Evolutionary conservation across 64 coral and sea anemone species (phyloP), one percentile per base, ranked within the genome.

Genomic region (Dendrophyllia cribrosa): DNA sequence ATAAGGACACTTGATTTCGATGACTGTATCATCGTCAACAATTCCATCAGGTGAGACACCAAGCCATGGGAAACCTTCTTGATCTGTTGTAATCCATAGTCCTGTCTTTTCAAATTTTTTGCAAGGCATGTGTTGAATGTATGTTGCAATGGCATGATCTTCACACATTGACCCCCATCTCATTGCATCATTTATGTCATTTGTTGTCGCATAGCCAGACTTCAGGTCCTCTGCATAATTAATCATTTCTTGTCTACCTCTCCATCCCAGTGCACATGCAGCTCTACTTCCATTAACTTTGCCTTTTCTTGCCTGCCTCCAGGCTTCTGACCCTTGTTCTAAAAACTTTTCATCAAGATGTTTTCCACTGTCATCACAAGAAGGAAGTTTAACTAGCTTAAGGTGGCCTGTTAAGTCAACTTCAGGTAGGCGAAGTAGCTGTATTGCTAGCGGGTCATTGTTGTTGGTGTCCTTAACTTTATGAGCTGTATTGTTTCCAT

Each of bases 1-100:
- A 51, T 79, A 79, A 79, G 76, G 76, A 25, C 76, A 79, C 58
- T 79, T 79, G 50, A 79, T 79, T 79, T 79, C 76, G 24, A 79
- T 56, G 21, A 79, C 77, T 56, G 77, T 79, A 25, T 19, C 26
- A 58, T 21, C 8, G 26, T 79, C 44, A 10, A 59, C 77, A 7
- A 79, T 79, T 3, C 77, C 77, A 21, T 79, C 77, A 53, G 50
- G 77, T 0, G 76, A 79, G 59, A 79, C 25, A 6, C 76, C 76
- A 47, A 79, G 43, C 76, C 50, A 79, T 20, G 51, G 23, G 24
- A 24, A 8, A 1, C 26, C 50, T 53, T 49, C 17, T 79, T 55
- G 21, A 51, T 17, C 23, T 2, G 11, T 20, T 56, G 50, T 56
- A 53, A 21, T 6, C 50, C 77, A 79, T 9, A 79, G 24, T 50